A percentile compares a stretch with the other conserved stretches of the same genome.
Conservation (phyloP, 2,888 invertebrate species). For the Megamerina dolium region DNA sequence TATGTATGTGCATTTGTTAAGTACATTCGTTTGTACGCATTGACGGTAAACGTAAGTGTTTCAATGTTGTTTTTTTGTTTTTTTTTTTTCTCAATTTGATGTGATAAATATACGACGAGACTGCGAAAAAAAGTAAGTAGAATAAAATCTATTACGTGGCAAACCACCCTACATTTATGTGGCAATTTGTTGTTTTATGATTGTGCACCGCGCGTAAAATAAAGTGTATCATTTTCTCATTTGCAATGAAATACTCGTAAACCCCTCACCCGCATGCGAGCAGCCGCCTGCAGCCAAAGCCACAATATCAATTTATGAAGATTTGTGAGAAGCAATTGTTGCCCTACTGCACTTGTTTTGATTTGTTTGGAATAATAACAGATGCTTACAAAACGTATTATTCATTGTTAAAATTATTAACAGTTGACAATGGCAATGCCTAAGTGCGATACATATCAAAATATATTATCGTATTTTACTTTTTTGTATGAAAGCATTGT, state of each 20-base stretch:
- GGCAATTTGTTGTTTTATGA: constrained; percentile 49
- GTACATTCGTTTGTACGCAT: too few species aligned
- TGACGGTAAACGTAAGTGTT: too few species aligned
- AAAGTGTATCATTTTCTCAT: constrained; percentile 48
- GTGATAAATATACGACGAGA: too few species aligned
- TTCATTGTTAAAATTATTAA: constrained; percentile 46
- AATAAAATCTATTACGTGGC: constrained; percentile 49
- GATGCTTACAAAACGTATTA: constrained; percentile 44
- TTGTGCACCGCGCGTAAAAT: constrained; percentile 42
- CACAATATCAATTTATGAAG: constrained; percentile 39
- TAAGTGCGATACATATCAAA: background rate
- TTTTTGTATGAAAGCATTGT: too few species aligned
- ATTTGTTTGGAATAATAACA: constrained; percentile 48
- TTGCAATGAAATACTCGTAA: constrained; percentile 24
- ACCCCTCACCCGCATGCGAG: constrained; percentile 17
- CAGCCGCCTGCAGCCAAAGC: too few species aligned
- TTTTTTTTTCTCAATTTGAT: too few species aligned
- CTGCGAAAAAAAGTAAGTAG: constrained; percentile 23
- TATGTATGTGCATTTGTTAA: too few species aligned
- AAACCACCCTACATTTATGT: constrained; percentile 48
- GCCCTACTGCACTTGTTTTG: constrained; percentile 43
- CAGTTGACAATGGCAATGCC: constrained; percentile 39
- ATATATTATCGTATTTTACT: too few species aligned
- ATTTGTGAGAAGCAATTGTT: constrained; percentile 33
- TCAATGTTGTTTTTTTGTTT: too few species aligned